A percentile compares a stretch with the other conserved stretches of the same genome.
Evolutionary conservation across 2,113 vertebrate genomes (phyloP).

Genomic region (Notarius quadriscutis): DNA sequence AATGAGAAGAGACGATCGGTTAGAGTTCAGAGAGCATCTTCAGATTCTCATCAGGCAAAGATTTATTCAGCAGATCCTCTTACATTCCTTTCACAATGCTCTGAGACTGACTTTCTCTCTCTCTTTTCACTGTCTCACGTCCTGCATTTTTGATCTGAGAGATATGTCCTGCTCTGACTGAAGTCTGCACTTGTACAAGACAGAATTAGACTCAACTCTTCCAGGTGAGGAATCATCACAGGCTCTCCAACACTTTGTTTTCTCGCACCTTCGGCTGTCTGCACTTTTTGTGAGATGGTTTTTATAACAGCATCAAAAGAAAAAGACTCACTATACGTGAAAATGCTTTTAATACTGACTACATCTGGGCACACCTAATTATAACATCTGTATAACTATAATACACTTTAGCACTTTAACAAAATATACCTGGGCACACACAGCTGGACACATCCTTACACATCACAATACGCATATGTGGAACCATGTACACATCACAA

Average conservation of each 20-base stretch:
- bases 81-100: not conserved
- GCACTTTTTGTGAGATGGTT: not conserved
- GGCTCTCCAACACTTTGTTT: not conserved
- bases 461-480: too few species aligned
- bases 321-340: too few species aligned
- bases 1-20: conserved; percentile 3
- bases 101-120: not conserved
- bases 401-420: too few species aligned
- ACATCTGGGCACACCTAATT: not conserved
- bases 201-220: not conserved
- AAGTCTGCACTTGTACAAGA: not conserved
- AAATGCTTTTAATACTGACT: not conserved
- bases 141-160: not conserved
- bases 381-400: not conserved
- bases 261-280: not conserved
- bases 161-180: not conserved
- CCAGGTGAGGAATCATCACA: not conserved
- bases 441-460: not conserved
- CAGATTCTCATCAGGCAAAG: not conserved
- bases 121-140: not conserved
- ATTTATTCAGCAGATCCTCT: not conserved
- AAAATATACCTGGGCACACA: not conserved
- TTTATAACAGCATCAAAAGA: not conserved
- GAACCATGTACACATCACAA: too few species aligned
- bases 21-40: not conserved